Percentiles rank a stretch among this genome's conserved stretches.
Evolutionary conservation across 2,888 invertebrate species (phyloP).

Genomic region (Spialia ferax): DNA sequence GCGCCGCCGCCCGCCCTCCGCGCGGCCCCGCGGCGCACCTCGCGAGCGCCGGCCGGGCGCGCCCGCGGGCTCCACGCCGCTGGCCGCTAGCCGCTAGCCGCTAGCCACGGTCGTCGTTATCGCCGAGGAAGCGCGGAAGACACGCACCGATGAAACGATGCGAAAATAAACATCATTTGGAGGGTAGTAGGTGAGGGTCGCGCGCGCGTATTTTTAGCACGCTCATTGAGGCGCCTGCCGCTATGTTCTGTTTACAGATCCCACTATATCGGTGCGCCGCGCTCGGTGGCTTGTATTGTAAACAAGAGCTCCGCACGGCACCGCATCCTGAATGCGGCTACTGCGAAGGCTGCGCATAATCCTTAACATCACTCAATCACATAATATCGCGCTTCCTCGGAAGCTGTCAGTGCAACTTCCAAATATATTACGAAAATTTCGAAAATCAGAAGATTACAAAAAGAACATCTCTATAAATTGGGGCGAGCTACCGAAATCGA

Average conservation of each 20-base stretch:
- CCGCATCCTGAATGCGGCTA: constrained; percentile 38
- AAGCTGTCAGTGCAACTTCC: not conserved
- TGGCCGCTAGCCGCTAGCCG: constrained; percentile 7
- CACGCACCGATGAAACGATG: constrained; percentile 44
- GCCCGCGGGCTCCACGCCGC: no score
- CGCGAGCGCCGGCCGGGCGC: not conserved
- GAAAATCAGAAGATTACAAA: not conserved
- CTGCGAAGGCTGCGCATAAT: not conserved
- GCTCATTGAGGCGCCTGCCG: constrained; percentile 59
- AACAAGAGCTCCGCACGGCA: constrained; percentile 40
- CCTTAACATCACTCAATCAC: constrained; percentile 2
- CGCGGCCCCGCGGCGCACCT: constrained; percentile 22
- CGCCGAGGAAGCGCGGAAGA: constrained; percentile 40
- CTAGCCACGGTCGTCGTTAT: not conserved
- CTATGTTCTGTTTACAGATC: constrained; percentile 45
- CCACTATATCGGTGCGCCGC: constrained; percentile 40
- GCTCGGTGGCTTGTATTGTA: constrained; percentile 29
- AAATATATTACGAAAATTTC: not conserved
- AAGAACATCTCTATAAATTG: not conserved
- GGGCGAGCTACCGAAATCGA: not conserved
- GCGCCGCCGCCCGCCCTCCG: constrained; percentile 13
- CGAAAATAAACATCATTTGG: constrained; percentile 59
- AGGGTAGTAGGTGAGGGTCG: constrained; percentile 78
- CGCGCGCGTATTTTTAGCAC: constrained; percentile 67
- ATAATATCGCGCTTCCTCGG: not conserved